These are phyloP conservation scores for Serripes groenlandicus DNA, from an alignment of 2,888 invertebrate genomes.

Conservation along the genomic window DNA sequence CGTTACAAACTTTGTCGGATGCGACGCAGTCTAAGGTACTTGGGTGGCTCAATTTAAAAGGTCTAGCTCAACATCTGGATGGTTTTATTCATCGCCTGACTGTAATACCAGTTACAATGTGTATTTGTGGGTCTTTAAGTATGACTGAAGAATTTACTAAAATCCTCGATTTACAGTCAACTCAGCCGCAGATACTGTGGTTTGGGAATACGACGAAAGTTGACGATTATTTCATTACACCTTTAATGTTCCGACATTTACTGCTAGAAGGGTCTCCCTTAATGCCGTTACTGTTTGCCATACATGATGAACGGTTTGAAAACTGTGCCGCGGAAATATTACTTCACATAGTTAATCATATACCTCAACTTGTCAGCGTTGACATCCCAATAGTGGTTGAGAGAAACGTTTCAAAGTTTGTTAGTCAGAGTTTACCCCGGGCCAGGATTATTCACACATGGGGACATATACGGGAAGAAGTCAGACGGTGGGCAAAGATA, in stretches of 20 bases:
- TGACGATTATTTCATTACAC: conserved; percentile 16
- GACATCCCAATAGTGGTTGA: conserved; percentile 8
- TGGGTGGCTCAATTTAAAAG: conserved; percentile 17
- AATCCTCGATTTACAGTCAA: conserved; percentile 6
- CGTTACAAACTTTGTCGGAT: neutral
- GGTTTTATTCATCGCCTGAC: conserved; percentile 20
- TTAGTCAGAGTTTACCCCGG: neutral
- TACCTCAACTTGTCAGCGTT: neutral
- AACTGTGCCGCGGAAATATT: conserved; percentile 7
- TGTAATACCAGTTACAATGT: conserved; percentile 15
- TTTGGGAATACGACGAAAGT: neutral
- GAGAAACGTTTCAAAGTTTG: conserved; percentile 1
- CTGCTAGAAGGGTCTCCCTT: conserved; percentile 23
- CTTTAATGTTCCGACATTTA: conserved; percentile 27
- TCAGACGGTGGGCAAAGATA: neutral
- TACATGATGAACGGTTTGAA: conserved; percentile 17
- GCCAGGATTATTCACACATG: conserved; percentile 23
- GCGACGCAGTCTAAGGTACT: neutral
- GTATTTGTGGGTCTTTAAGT: conserved; percentile 18
- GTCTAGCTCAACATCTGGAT: conserved; percentile 15
- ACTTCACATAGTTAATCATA: neutral
- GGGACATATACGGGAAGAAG: conserved; percentile 11
- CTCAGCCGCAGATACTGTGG: conserved; percentile 19
- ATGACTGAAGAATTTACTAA: conserved; percentile 19
- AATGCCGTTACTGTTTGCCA: conserved; percentile 22